Evolutionary conservation across 2,113 vertebrate genomes (phyloP).

Genomic region (Anseranas semipalmata): DNA sequence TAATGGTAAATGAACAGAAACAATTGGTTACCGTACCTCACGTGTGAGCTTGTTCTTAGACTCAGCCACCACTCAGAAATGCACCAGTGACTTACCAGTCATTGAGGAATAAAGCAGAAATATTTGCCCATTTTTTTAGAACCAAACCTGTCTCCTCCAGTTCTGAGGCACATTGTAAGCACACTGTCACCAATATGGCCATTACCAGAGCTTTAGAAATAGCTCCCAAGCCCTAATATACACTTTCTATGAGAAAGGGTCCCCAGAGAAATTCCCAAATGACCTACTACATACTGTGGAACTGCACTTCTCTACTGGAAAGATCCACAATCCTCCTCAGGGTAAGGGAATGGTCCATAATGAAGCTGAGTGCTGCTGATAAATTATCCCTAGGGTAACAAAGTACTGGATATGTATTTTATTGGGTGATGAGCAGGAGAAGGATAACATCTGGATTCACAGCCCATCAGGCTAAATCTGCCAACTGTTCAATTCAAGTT

Average conservation of each 20-base stretch:
- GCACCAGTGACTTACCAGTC: neutral
- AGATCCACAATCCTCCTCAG: neutral
- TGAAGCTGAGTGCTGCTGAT: neutral
- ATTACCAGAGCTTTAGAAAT: neutral
- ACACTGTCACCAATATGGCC: neutral
- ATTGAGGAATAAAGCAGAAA: neutral
- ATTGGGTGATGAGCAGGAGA: constrained; percentile 31
- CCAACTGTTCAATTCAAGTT: neutral
- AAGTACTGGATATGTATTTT: neutral
- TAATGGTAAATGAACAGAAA: neutral
- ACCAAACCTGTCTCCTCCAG: neutral
- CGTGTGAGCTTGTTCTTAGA: neutral
- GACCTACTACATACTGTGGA: neutral
- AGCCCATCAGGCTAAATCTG: neutral
- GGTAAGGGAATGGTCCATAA: neutral
- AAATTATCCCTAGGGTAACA: neutral
- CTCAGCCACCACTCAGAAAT: neutral
- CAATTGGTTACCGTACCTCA: neutral
- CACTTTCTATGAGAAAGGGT: neutral
- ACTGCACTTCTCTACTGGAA: neutral
- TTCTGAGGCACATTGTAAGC: neutral
- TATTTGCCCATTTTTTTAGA: neutral
- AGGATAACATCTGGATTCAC: constrained; percentile 51
- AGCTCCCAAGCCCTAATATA: neutral
- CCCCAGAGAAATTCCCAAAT: neutral